Conservation (phyloP, 1,140 invertebrate species). For the Drosophila athabasca region DNA sequence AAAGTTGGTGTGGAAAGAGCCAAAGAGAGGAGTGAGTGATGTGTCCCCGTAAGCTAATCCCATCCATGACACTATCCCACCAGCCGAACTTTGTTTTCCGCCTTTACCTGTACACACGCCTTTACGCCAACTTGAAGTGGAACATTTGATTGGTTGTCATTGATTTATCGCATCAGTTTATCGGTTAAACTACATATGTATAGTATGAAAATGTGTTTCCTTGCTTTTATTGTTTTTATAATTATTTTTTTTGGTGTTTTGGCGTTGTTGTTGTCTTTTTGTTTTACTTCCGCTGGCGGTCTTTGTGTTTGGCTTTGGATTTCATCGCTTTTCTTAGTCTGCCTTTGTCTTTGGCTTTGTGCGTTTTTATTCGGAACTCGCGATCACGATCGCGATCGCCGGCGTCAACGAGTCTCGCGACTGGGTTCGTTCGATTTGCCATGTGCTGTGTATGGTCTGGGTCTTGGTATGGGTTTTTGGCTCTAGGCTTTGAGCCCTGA, state of each 20-base stretch:
- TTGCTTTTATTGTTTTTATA: conserved; percentile 13
- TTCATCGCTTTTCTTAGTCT: conserved; percentile 41
- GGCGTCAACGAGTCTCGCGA: conserved; percentile 47
- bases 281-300: conserved; percentile 33
- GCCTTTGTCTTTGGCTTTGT: conserved; percentile 33
- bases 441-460: conserved; percentile 2
- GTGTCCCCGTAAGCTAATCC: too few relatives aligned
- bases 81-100: not conserved
- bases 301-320: conserved; percentile 30
- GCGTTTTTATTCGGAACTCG: conserved; percentile 30
- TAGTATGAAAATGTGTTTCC: conserved; percentile 10
- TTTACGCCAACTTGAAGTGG: not conserved
- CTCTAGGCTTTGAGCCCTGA: conserved; percentile 1
- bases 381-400: conserved; percentile 29
- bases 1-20: conserved; percentile 10
- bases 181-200: too few relatives aligned
- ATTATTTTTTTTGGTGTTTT: conserved; percentile 15
- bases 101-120: not conserved
- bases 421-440: not conserved
- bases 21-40: not conserved
- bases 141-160: conserved; percentile 20
- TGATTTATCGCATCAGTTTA: conserved; percentile 14
- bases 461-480: not conserved
- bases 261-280: conserved; percentile 31
- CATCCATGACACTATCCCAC: not conserved